These are phyloP conservation scores for Budorcas taxicolor DNA, from an alignment of 2,113 vertebrate genomes.

Conservation along the genomic window DNA sequence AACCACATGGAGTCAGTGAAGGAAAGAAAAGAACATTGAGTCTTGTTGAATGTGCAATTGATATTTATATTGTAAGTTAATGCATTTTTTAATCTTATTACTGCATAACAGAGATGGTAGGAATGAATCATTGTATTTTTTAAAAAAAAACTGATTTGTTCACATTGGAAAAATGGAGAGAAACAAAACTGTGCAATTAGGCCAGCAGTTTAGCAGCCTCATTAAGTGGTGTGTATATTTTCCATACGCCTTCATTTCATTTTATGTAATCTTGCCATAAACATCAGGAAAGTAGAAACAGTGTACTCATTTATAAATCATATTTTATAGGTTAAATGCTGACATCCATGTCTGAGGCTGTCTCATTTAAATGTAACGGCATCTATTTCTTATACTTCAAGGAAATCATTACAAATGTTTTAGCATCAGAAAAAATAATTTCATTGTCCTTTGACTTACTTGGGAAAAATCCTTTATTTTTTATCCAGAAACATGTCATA, in stretches of 20 bases:
- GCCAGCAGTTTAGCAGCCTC: constrained; percentile 3
- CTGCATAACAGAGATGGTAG: background rate
- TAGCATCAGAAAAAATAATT: background rate
- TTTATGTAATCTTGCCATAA: constrained; percentile 47
- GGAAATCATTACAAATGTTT: background rate
- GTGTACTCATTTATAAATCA: constrained; percentile 19
- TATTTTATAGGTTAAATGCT: background rate
- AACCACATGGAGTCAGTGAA: constrained; percentile 51
- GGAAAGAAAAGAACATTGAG: constrained; percentile 62
- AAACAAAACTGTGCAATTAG: constrained; percentile 52
- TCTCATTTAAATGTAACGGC: background rate
- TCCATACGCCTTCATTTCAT: constrained; percentile 48
- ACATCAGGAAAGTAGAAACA: constrained; percentile 38
- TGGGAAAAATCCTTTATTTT: constrained; percentile 12
- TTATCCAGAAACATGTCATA: background rate
- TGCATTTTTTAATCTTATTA: constrained; percentile 57
- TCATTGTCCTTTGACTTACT: constrained; percentile 14
- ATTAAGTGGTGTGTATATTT: constrained; percentile 12
- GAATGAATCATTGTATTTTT: constrained; percentile 3
- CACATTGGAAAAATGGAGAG: constrained; percentile 32
- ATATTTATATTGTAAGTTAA: constrained; percentile 50
- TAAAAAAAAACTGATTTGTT: constrained; percentile 1
- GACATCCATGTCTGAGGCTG: background rate
- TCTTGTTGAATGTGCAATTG: constrained; percentile 36
- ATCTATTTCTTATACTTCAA: background rate